Percentiles rank a stretch among this genome's conserved stretches.
phyloP scores from a whole-genome alignment of 2,113 vertebrate species.

The Oreochromis spilurus region DNA sequence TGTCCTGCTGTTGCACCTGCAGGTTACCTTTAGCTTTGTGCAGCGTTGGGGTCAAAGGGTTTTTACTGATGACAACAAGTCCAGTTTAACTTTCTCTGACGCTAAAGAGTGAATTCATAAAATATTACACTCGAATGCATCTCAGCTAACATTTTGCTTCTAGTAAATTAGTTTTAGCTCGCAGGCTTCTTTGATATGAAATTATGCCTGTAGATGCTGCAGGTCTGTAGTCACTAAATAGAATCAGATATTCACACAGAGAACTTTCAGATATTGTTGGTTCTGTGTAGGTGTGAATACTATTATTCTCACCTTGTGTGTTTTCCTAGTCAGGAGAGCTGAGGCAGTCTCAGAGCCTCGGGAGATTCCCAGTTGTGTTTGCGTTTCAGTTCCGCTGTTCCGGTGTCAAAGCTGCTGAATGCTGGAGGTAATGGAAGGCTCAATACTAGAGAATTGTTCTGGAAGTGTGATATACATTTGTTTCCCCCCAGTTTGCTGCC shows the following conservation, averaged over 20 bases:
- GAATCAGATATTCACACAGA: background rate
- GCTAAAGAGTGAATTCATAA: background rate
- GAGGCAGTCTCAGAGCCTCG: constrained; percentile 11
- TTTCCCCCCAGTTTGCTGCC: background rate
- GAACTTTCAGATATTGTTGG: background rate
- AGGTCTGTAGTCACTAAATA: background rate
- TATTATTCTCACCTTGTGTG: constrained; percentile 33
- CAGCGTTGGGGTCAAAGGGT: background rate
- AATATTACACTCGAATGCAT: background rate
- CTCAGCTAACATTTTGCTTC: background rate
- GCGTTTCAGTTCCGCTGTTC: constrained; percentile 13
- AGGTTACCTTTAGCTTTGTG: background rate
- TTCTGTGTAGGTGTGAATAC: constrained; percentile 35
- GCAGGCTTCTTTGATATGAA: background rate
- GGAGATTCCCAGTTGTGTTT: constrained; percentile 38
- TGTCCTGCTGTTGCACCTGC: background rate
- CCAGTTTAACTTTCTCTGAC: background rate
- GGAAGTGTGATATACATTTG: background rate
- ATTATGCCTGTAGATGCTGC: background rate
- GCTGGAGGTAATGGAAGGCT: background rate
- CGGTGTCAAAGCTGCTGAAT: constrained; percentile 13
- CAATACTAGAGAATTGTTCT: background rate
- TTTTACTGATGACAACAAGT: background rate
- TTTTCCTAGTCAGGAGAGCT: constrained; percentile 24
- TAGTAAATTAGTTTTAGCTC: background rate